Conservation (phyloP, 2,888 invertebrate species). For the Nineta flava region DNA sequence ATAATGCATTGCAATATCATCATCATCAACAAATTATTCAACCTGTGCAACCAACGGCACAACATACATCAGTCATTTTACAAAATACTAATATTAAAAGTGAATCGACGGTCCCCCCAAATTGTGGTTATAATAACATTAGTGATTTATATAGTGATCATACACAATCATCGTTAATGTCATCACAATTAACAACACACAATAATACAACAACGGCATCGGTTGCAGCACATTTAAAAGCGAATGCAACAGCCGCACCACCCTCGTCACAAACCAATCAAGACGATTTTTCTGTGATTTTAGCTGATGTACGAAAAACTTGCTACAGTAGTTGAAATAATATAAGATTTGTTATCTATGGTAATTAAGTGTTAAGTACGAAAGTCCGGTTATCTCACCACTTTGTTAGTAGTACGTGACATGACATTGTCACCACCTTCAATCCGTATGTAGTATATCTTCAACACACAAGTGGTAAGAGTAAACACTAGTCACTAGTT, state of each 20-base stretch:
- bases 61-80: constrained; percentile 43
- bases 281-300: constrained; percentile 80
- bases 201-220: constrained; percentile 22
- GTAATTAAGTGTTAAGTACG: too few species aligned
- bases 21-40: constrained; percentile 20
- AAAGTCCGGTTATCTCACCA: too few species aligned
- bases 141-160: constrained; percentile 16
- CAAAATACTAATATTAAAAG: constrained; percentile 31
- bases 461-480: too few species aligned
- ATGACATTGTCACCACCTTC: too few species aligned
- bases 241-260: constrained; percentile 16
- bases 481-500: too few species aligned
- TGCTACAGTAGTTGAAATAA: constrained; percentile 56
- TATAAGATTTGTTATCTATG: background rate
- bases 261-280: constrained; percentile 24
- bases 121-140: background rate
- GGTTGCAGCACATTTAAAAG: constrained; percentile 16
- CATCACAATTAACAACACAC: constrained; percentile 22
- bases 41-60: constrained; percentile 19
- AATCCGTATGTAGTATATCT: too few species aligned
- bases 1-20: constrained; percentile 9
- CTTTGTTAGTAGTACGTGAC: too few species aligned
- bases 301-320: constrained; percentile 76
- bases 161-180: constrained; percentile 16
- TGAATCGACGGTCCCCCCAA: constrained; percentile 17